A percentile compares a stretch with the other conserved stretches of the same genome.
Conservation (phyloP, 2,113 vertebrate genomes). For the Microcebus lehilahytsara region DNA sequence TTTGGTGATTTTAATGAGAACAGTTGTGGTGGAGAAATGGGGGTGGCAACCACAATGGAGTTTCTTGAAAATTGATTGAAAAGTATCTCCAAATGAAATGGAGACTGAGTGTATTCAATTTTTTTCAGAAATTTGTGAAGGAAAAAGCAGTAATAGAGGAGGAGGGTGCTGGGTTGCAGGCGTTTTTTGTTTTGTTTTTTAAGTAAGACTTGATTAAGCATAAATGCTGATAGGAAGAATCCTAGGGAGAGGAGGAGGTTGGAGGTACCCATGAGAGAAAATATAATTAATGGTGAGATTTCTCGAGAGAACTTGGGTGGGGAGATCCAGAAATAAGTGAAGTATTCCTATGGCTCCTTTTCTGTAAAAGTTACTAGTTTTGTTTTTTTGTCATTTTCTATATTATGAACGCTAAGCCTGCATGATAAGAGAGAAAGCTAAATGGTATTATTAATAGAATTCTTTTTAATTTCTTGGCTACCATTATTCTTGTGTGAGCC, state of each 20-base stretch:
- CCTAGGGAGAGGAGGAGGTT: not conserved
- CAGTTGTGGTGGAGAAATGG: not conserved
- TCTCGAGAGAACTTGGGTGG: not conserved
- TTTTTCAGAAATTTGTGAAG: not conserved
- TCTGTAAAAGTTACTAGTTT: not conserved
- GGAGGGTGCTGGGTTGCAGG: not conserved
- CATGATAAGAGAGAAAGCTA: not conserved
- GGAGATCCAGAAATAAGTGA: not conserved
- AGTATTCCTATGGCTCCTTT: not conserved
- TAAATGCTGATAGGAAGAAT: not conserved
- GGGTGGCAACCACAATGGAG: not conserved
- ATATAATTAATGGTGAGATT: not conserved
- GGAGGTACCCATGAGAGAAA: not conserved
- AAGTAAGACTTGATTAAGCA: not conserved
- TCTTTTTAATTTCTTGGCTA: slow-evolving; percentile 41
- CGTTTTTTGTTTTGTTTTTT: not conserved
- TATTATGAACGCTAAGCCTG: not conserved
- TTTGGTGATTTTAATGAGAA: not conserved
- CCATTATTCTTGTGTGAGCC: not conserved
- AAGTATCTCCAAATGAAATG: not conserved
- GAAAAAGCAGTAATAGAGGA: not conserved
- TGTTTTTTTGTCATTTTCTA: not conserved
- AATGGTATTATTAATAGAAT: not conserved
- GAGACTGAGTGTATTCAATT: not conserved
- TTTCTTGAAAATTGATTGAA: not conserved